phyloP scores from a whole-genome alignment of 2,888 invertebrate species.

The Eupithecia exiguata region DNA sequence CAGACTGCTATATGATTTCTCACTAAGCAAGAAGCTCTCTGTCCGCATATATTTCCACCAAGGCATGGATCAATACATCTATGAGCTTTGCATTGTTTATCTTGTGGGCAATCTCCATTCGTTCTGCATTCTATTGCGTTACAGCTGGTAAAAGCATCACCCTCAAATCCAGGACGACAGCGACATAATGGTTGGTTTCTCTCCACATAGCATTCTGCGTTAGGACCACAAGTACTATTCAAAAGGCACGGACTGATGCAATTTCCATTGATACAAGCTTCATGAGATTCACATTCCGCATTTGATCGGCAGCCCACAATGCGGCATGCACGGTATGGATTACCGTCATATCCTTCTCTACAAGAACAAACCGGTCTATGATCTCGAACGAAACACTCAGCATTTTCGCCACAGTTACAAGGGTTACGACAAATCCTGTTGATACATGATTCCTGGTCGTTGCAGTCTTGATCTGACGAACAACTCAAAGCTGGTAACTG shows the following conservation, averaged over 20 bases:
- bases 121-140: constrained; percentile 92
- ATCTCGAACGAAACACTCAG: constrained; percentile 91
- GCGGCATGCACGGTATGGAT: constrained; percentile 92
- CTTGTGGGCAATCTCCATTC: constrained; percentile 93
- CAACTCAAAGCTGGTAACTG: constrained; percentile 90
- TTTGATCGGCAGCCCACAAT: constrained; percentile 92
- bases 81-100: constrained; percentile 92
- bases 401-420: constrained; percentile 93
- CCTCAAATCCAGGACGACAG: constrained; percentile 91
- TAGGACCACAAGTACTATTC: constrained; percentile 90
- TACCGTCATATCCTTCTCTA: constrained; percentile 92
- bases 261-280: constrained; percentile 92
- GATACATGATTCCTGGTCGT: constrained; percentile 90
- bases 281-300: constrained; percentile 92
- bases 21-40: constrained; percentile 90
- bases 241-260: constrained; percentile 94
- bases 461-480: constrained; percentile 90
- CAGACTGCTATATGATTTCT: constrained; percentile 94
- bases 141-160: constrained; percentile 90
- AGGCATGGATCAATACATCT: constrained; percentile 94
- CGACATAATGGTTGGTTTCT: constrained; percentile 90
- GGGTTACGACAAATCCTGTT: constrained; percentile 94
- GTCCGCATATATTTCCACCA: constrained; percentile 89
- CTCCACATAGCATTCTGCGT: constrained; percentile 91
- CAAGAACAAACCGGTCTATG: constrained; percentile 95